Percentiles rank a stretch among this genome's conserved stretches.
Conservation (phyloP, 2,888 invertebrate species). For the Phengaris alcon region DNA sequence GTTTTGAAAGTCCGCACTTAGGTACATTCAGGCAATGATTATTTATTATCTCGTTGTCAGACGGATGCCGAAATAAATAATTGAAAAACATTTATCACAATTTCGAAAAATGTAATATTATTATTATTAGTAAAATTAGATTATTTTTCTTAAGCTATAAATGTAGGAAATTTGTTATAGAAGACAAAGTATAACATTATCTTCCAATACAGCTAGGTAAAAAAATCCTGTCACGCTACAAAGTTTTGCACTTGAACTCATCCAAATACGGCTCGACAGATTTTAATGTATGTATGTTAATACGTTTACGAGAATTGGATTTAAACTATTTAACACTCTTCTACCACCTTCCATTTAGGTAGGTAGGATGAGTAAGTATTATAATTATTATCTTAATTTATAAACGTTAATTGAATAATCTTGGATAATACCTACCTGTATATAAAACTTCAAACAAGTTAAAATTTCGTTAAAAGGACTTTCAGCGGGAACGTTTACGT, state of each 20-base stretch:
- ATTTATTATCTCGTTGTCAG: background rate
- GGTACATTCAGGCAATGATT: background rate
- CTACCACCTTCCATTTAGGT: background rate
- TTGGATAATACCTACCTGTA: background rate
- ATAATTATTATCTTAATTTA: too few relatives aligned
- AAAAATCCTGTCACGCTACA: too few relatives aligned
- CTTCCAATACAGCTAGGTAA: too few relatives aligned
- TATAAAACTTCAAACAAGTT: background rate
- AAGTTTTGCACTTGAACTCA: too few relatives aligned
- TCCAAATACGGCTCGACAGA: too few relatives aligned
- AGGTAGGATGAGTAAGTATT: background rate
- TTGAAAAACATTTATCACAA: background rate
- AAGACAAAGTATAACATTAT: too few relatives aligned
- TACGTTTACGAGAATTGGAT: too few relatives aligned
- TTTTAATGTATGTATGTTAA: too few relatives aligned
- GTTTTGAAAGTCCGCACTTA: background rate
- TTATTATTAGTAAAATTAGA: too few relatives aligned
- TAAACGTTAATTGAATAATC: background rate
- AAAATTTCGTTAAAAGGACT: background rate
- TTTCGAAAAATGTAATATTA: background rate
- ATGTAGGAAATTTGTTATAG: too few relatives aligned
- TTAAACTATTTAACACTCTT: background rate
- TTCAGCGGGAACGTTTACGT: background rate
- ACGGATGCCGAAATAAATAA: background rate
- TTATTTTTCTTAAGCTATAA: too few relatives aligned